A percentile compares a stretch with the other conserved stretches of the same genome.
Evolutionary conservation across 2,888 invertebrate species (phyloP).

Genomic region (Pterobdella sp.): DNA sequence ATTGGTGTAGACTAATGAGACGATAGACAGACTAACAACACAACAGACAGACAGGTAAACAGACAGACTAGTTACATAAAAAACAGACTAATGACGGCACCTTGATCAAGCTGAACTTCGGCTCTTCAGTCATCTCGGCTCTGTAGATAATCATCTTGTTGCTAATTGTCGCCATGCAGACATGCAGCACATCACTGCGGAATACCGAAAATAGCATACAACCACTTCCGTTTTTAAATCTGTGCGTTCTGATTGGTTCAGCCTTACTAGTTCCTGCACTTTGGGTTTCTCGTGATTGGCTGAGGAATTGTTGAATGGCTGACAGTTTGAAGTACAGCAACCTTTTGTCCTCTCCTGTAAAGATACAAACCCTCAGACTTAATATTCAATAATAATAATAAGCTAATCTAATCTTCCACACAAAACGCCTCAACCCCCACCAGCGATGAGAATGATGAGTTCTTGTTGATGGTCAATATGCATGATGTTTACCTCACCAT

Average conservation of each 20-base stretch:
- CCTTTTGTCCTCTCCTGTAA: constrained; percentile 26
- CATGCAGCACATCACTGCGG: constrained; percentile 37
- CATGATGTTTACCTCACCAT: constrained; percentile 31
- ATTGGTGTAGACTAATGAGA: not conserved
- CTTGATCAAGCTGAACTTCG: not conserved
- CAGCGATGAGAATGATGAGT: constrained; percentile 34
- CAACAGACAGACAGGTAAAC: not conserved
- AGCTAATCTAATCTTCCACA: not conserved
- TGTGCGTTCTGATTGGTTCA: constrained; percentile 45
- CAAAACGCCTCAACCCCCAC: constrained; percentile 22
- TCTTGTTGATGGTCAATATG: constrained; percentile 27
- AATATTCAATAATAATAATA: not conserved
- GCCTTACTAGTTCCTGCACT: not conserved
- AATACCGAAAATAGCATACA: constrained; percentile 52
- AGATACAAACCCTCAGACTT: not conserved
- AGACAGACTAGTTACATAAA: not conserved
- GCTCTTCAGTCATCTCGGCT: not conserved
- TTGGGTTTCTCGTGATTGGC: constrained; percentile 16
- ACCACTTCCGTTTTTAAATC: constrained; percentile 44
- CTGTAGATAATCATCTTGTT: constrained; percentile 15
- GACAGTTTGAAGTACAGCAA: constrained; percentile 23
- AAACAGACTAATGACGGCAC: not conserved
- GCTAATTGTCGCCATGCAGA: not conserved
- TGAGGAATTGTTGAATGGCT: constrained; percentile 27
- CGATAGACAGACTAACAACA: not conserved